Conservation (phyloP, 2,113 vertebrate species). For the Eudyptes chrysolophus region DNA sequence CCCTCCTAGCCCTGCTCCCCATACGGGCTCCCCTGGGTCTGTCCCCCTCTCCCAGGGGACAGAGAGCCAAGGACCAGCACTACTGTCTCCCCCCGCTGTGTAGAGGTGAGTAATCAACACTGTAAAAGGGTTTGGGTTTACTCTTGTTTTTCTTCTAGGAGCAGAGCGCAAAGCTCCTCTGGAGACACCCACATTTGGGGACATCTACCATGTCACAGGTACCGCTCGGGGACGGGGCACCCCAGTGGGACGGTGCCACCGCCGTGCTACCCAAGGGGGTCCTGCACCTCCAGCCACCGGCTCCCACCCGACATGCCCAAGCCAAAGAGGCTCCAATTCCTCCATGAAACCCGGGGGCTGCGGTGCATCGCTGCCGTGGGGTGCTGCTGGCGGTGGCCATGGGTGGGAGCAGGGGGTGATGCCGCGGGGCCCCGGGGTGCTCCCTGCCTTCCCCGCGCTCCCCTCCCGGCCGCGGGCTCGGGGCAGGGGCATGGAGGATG, state of each 20-base stretch:
- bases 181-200: neutral
- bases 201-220: slow-evolving; percentile 46
- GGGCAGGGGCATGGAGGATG: neutral
- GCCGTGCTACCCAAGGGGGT: neutral
- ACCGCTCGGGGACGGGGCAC: rapidly evolving
- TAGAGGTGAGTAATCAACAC: neutral
- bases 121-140: rapidly evolving
- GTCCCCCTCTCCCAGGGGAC: neutral
- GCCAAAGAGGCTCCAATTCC: neutral
- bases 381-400: rapidly evolving
- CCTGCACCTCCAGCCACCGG: neutral
- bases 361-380: rapidly evolving
- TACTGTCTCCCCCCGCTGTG: rapidly evolving
- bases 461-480: rapidly evolving
- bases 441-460: neutral
- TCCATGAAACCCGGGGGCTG: rapidly evolving
- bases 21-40: neutral
- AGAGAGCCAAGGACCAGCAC: neutral
- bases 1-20: neutral
- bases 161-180: neutral
- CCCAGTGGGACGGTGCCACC: rapidly evolving
- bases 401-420: neutral
- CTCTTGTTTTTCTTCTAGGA: neutral
- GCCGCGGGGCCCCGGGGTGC: rapidly evolving
- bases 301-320: rapidly evolving